Conservation (phyloP, 2,113 vertebrate genomes). For the Lophius piscatorius region DNA sequence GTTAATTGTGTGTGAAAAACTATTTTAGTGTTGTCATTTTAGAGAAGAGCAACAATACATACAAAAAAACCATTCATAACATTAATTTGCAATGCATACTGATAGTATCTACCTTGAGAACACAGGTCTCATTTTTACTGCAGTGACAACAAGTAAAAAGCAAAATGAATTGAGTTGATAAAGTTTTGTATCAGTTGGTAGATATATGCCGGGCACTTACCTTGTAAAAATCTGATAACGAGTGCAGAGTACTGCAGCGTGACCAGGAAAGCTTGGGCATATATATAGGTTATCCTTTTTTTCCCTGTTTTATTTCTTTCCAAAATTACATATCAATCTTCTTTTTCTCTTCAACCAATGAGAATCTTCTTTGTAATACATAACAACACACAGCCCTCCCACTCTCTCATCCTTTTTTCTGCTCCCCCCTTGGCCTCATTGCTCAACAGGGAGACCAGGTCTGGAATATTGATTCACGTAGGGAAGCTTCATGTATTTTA, state of each 20-base stretch:
- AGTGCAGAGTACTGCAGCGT: slow-evolving; percentile 16
- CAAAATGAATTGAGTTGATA: no score
- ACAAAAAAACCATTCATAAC: no score
- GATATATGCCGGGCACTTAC: slow-evolving; percentile 48
- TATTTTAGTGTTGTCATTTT: not conserved
- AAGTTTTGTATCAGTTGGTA: not conserved
- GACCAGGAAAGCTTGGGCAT: slow-evolving; percentile 36
- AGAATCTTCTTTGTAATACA: slow-evolving; percentile 58
- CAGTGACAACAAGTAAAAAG: slow-evolving; percentile 14
- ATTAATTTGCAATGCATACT: no score
- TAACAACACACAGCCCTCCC: slow-evolving; percentile 64
- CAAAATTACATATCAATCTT: slow-evolving; percentile 45
- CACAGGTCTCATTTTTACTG: not conserved
- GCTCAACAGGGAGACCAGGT: slow-evolving; percentile 66
- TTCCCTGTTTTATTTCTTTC: not conserved
- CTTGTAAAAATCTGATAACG: slow-evolving; percentile 23
- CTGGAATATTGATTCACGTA: slow-evolving; percentile 79
- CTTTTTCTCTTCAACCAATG: slow-evolving; percentile 66
- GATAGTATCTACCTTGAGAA: not conserved
- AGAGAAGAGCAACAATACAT: not conserved
- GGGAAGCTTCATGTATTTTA: slow-evolving; percentile 71
- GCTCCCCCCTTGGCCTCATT: slow-evolving; percentile 69
- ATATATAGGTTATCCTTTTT: slow-evolving; percentile 23
- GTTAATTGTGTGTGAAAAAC: not conserved
- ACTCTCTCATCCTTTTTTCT: slow-evolving; percentile 55